phyloP scores from a whole-genome alignment of 1,140 invertebrate species.

The Calephelis virginiensis region DNA sequence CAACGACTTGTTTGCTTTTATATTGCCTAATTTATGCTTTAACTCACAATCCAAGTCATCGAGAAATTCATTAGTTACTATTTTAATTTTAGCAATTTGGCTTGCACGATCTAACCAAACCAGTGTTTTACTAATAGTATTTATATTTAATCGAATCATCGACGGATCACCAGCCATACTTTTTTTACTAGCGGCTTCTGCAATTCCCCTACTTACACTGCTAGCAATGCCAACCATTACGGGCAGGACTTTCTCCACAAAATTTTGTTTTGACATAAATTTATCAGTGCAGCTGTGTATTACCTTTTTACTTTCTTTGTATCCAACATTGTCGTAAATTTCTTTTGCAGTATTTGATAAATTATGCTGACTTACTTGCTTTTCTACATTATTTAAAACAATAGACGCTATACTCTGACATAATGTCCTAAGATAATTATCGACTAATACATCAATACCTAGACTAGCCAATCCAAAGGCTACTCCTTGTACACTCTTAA shows the following conservation, averaged over 20 bases:
- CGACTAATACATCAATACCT: conserved; percentile 6
- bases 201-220: conserved; percentile 10
- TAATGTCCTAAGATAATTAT: conserved; percentile 7
- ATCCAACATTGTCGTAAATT: background rate
- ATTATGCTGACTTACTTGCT: conserved; percentile 5
- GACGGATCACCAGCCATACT: background rate
- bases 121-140: conserved; percentile 19
- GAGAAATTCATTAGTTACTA: conserved; percentile 2
- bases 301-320: conserved; percentile 13
- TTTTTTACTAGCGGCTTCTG: conserved; percentile 9
- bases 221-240: conserved; percentile 4
- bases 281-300: conserved; percentile 9
- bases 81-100: conserved; percentile 11
- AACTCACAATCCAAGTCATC: conserved; percentile 13
- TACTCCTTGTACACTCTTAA: background rate
- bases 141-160: background rate
- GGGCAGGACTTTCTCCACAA: conserved; percentile 13
- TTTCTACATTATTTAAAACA: conserved; percentile 9
- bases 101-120: conserved; percentile 16
- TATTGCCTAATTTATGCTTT: conserved; percentile 10
- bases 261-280: conserved; percentile 16
- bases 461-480: conserved; percentile 2
- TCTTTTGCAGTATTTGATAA: conserved; percentile 8
- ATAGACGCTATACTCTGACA: conserved; percentile 7
- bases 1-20: background rate